A percentile compares a stretch with the other conserved stretches of the same genome.
These are phyloP conservation scores for Harpagoxenus sublaevis DNA, from an alignment of 2,888 invertebrate genomes.

Conservation along the genomic window DNA sequence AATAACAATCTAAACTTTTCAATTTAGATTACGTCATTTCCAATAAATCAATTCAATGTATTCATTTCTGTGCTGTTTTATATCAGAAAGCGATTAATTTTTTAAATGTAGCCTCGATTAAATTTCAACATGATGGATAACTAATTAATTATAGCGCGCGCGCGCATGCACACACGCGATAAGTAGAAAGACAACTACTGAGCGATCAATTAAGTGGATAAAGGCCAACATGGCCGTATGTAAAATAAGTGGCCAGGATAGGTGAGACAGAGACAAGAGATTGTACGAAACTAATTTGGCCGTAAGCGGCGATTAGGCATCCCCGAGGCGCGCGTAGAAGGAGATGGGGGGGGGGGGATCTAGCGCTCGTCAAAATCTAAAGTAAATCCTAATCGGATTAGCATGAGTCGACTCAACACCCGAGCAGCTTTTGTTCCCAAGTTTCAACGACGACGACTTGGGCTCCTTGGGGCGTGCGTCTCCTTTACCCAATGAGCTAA, in stretches of 20 bases:
- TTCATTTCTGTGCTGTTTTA: background rate
- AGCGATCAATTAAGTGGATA: constrained; percentile 27
- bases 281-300: constrained; percentile 72
- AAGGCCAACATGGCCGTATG: constrained; percentile 7
- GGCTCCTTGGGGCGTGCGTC: constrained; percentile 48
- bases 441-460: constrained; percentile 55
- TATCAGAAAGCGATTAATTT: background rate
- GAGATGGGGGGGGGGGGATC: constrained; percentile 30
- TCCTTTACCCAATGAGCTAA: constrained; percentile 52
- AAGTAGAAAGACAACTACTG: background rate
- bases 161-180: background rate
- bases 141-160: background rate
- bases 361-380: constrained; percentile 72
- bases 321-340: constrained; percentile 30
- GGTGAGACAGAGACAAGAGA: constrained; percentile 46
- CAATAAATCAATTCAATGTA: background rate
- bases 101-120: background rate
- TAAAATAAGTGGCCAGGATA: constrained; percentile 35
- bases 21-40: background rate
- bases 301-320: constrained; percentile 74
- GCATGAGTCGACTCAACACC: constrained; percentile 65
- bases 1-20: background rate
- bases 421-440: constrained; percentile 66
- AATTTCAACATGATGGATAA: background rate
- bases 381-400: constrained; percentile 78